Evolutionary conservation across 2,888 invertebrate genomes (phyloP).

Genomic region (Pandemis heparana): DNA sequence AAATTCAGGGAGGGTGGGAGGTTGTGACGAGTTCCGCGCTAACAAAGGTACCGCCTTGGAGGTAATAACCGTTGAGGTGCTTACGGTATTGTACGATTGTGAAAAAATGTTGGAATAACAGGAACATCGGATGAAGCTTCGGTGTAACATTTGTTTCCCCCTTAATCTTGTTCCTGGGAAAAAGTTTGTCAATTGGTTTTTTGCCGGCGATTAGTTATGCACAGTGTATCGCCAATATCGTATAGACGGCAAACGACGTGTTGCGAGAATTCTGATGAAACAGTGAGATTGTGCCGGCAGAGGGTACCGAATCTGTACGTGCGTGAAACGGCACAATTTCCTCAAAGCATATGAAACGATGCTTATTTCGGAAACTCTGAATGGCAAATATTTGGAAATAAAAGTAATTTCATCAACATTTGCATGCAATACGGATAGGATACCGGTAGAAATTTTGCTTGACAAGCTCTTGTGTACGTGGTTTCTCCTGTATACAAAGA

Average conservation of each 20-base stretch:
- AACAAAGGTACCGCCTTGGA: conserved; percentile 73
- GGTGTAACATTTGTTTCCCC: conserved; percentile 64
- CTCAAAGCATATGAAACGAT: conserved; percentile 26
- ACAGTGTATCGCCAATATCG: conserved; percentile 28
- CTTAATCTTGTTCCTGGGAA: conserved; percentile 38
- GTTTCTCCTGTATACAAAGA: too few species aligned
- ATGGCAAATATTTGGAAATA: conserved; percentile 30
- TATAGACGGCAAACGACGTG: conserved; percentile 26
- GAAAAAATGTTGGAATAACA: conserved; percentile 67
- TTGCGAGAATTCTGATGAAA: conserved; percentile 28
- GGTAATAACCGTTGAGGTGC: conserved; percentile 75
- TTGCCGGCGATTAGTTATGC: conserved; percentile 33
- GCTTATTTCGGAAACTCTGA: conserved; percentile 28
- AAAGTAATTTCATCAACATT: conserved; percentile 9
- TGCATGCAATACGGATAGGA: background rate
- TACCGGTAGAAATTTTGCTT: background rate
- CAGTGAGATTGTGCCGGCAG: conserved; percentile 28
- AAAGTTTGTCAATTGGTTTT: conserved; percentile 30
- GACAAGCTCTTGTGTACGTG: background rate
- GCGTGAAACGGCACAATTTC: conserved; percentile 35
- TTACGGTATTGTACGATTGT: conserved; percentile 67
- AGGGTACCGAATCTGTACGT: conserved; percentile 29
- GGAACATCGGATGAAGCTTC: conserved; percentile 55
- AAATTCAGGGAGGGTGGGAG: conserved; percentile 79
- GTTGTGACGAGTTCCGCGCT: conserved; percentile 61